A percentile compares a stretch with the other conserved stretches of the same genome.
These are phyloP conservation scores for Narcine bancroftii DNA, from an alignment of 2,113 vertebrate species.

Conservation along the genomic window DNA sequence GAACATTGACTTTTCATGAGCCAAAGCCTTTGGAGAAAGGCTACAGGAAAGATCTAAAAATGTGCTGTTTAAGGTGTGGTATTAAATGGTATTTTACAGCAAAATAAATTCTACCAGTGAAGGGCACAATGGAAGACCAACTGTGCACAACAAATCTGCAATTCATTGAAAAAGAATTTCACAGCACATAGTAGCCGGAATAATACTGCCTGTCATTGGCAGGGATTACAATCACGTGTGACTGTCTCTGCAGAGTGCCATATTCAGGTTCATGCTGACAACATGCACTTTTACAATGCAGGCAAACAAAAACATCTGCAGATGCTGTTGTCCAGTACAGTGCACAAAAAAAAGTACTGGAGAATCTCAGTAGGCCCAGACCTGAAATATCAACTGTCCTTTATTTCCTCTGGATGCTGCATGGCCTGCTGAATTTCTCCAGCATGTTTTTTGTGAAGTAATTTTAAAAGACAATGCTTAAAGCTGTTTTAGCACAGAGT, in stretches of 20 bases:
- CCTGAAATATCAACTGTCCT: too few species aligned
- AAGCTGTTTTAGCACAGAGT: background rate
- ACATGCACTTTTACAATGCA: background rate
- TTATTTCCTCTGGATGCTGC: too few species aligned
- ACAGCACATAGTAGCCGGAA: background rate
- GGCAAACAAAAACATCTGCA: too few species aligned
- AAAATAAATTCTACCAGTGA: background rate
- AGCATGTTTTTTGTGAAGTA: too few species aligned
- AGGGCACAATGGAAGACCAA: background rate
- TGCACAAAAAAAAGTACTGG: too few species aligned
- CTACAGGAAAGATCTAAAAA: background rate
- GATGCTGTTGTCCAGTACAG: too few species aligned
- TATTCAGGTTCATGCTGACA: background rate
- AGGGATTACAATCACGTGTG: background rate
- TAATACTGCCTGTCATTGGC: background rate
- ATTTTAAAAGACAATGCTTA: too few species aligned
- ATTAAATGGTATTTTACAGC: background rate
- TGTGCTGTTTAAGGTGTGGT: background rate
- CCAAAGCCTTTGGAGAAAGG: background rate
- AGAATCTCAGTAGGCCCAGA: too few species aligned
- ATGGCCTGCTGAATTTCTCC: too few species aligned
- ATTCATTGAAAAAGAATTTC: background rate
- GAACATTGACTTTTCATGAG: background rate
- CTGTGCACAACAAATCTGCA: too few species aligned
- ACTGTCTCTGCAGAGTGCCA: background rate